These are phyloP conservation scores for Ashinkailepas kermadecensis DNA, from an alignment of 2,888 invertebrate genomes.

Conservation along the genomic window DNA sequence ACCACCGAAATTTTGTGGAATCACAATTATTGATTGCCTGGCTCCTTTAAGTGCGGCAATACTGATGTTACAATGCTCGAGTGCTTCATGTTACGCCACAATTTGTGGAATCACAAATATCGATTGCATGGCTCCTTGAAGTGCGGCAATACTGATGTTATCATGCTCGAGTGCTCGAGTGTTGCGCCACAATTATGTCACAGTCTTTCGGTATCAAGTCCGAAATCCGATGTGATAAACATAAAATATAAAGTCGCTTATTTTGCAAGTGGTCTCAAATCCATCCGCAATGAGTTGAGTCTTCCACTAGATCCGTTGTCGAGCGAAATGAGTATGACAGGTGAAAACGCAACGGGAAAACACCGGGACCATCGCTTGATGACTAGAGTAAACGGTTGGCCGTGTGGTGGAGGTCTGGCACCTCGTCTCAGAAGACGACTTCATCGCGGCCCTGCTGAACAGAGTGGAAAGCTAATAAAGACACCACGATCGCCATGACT, in stretches of 20 bases:
- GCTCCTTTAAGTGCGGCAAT: too few relatives aligned
- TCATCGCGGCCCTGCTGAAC: conserved; percentile 13
- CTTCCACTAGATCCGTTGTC: too few relatives aligned
- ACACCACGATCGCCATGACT: not conserved
- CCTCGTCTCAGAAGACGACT: not conserved
- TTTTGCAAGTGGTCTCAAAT: conserved; percentile 26
- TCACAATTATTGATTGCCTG: too few relatives aligned
- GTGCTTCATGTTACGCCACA: too few relatives aligned
- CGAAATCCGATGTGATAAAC: not conserved
- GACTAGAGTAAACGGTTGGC: not conserved
- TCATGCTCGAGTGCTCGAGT: too few relatives aligned
- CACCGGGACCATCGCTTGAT: not conserved
- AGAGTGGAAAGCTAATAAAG: conserved; percentile 28
- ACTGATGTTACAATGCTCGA: too few relatives aligned
- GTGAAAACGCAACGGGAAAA: conserved; percentile 26
- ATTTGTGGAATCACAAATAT: too few relatives aligned
- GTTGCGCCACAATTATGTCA: too few relatives aligned
- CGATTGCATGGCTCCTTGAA: too few relatives aligned
- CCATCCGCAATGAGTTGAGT: not conserved
- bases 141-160: too few relatives aligned
- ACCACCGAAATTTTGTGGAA: too few relatives aligned
- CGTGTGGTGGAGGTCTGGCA: not conserved
- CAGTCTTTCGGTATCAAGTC: too few relatives aligned
- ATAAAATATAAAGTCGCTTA: conserved; percentile 20
- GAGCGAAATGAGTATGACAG: conserved; percentile 2